Conservation (phyloP, 2,113 vertebrate genomes). For the Eleginops maclovinus region DNA sequence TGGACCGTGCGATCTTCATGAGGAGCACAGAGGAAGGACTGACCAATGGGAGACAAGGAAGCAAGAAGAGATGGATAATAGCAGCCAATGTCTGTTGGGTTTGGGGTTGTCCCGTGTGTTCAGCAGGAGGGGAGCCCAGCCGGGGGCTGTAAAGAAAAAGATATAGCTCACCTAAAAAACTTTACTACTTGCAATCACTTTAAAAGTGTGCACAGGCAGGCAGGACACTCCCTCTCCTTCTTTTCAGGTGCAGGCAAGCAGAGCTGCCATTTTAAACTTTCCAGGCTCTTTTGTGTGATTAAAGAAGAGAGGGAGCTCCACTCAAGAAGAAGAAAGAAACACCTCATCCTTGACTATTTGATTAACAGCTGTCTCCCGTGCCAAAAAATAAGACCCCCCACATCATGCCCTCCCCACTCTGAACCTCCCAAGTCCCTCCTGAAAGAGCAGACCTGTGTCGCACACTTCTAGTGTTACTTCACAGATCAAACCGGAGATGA, state of each 20-base stretch:
- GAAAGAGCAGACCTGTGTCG: constrained; percentile 79
- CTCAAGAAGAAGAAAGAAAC: constrained; percentile 78
- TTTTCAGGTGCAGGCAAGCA: constrained; percentile 79
- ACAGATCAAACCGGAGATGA: constrained; percentile 74
- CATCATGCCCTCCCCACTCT: constrained; percentile 34
- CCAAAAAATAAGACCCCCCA: constrained; percentile 64
- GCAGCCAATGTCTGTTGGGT: constrained; percentile 5
- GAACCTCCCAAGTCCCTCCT: constrained; percentile 61
- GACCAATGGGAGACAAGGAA: constrained; percentile 36
- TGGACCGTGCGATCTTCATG: constrained; percentile 70
- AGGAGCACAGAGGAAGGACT: constrained; percentile 41
- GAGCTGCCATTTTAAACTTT: constrained; percentile 63
- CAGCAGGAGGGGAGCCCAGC: constrained; percentile 20
- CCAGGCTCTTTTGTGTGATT: constrained; percentile 66
- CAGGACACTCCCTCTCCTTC: constrained; percentile 53
- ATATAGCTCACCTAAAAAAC: constrained; percentile 38
- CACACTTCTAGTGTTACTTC: constrained; percentile 85
- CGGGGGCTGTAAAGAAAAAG: constrained; percentile 20
- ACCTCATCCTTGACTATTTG: constrained; percentile 84
- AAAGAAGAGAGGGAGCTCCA: constrained; percentile 61
- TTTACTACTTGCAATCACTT: constrained; percentile 65
- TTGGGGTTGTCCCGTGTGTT: constrained; percentile 38
- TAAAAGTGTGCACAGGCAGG: constrained; percentile 55
- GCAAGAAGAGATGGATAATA: constrained; percentile 31
- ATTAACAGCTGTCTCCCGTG: constrained; percentile 83